phyloP scores from a whole-genome alignment of 2,797 vertebrate genomes.

The Phalanger gymnotis region DNA sequence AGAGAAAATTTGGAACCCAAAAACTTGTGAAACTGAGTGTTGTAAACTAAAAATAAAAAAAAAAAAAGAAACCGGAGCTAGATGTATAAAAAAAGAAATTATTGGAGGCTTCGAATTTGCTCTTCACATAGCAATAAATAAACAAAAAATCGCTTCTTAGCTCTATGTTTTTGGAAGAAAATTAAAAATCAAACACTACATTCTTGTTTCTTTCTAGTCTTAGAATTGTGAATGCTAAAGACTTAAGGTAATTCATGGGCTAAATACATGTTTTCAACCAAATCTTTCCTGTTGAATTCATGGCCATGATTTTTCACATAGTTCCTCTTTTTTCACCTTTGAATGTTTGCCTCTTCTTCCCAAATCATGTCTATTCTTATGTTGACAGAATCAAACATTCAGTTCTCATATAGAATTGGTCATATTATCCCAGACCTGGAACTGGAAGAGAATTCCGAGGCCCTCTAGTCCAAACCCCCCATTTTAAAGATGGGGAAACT shows the following conservation, averaged over 20 bases:
- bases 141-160: background rate
- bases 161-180: slow-evolving; percentile 33
- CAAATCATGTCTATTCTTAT: background rate
- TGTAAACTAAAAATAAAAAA: no score
- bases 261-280: slow-evolving; percentile 20
- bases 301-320: background rate
- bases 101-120: background rate
- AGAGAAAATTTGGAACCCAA: no score
- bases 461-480: background rate
- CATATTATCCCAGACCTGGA: background rate
- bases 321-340: background rate
- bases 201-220: background rate
- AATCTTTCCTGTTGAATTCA: background rate
- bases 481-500: background rate
- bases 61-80: no score
- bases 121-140: background rate
- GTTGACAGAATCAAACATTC: background rate
- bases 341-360: background rate
- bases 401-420: background rate
- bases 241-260: background rate
- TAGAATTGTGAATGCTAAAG: slow-evolving; percentile 29
- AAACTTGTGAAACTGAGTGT: no score
- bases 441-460: background rate
- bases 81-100: no score
- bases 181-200: background rate